These are phyloP conservation scores for Geodia barretti DNA, from an alignment of 37 sponge, comb jelly and placozoan genomes.

Conservation along the genomic window DNA sequence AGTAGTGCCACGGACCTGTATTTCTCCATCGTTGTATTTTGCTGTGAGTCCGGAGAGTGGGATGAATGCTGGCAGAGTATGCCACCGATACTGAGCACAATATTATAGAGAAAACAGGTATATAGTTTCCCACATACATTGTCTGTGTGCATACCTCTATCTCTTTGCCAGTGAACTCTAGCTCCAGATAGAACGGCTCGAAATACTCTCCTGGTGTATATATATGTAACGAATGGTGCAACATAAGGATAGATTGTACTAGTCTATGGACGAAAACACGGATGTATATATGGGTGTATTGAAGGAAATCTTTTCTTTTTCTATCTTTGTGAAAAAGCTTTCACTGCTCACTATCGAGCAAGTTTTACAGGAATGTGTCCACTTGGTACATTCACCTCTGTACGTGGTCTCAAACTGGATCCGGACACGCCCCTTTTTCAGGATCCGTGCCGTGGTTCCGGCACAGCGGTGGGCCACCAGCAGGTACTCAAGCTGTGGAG, in stretches of 20 bases:
- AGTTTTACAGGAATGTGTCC: too few relatives aligned
- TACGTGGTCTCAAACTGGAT: constrained; percentile 39
- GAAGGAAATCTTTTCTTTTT: too few relatives aligned
- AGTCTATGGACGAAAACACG: too few relatives aligned
- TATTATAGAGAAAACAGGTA: neutral
- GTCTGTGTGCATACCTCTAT: neutral
- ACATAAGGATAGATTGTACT: neutral
- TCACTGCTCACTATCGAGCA: too few relatives aligned
- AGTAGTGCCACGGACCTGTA: constrained; percentile 11
- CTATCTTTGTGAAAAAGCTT: too few relatives aligned
- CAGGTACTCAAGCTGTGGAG: constrained; percentile 5
- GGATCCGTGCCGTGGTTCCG: constrained; percentile 22
- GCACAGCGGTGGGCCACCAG: constrained; percentile 26
- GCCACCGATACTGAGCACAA: constrained; percentile 18
- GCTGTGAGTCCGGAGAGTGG: constrained; percentile 20
- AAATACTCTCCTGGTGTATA: constrained; percentile 18
- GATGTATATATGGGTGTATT: too few relatives aligned
- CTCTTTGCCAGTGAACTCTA: constrained; percentile 13
- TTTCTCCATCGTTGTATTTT: constrained; percentile 14
- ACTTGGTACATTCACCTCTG: constrained; percentile 45
- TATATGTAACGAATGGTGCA: neutral
- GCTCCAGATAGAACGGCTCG: constrained; percentile 40
- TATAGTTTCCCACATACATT: neutral
- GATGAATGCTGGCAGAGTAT: constrained; percentile 42
- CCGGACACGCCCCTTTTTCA: constrained; percentile 2